phyloP scores from a whole-genome alignment of 2,113 vertebrate genomes.

The Excalfactoria chinensis region DNA sequence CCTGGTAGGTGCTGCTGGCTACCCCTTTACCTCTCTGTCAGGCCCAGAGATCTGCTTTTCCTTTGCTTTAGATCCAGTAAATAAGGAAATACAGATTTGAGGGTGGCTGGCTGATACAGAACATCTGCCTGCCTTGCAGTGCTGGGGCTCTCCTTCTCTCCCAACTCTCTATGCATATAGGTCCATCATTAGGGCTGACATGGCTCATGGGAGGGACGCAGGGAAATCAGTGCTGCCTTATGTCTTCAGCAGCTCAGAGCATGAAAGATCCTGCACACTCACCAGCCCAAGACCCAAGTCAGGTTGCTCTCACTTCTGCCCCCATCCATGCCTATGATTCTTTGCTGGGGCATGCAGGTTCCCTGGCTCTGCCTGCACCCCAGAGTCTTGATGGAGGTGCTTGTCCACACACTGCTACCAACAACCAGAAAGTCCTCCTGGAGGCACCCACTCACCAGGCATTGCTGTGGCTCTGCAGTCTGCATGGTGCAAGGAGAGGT shows the following conservation, averaged over 20 bases:
- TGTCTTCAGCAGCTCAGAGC: not conserved
- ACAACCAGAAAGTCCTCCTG: not conserved
- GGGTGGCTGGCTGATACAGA: not conserved
- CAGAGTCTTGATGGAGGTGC: not conserved
- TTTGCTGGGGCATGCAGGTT: fast-evolving
- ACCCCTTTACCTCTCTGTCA: not conserved
- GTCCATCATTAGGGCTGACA: fast-evolving
- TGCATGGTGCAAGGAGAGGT: fast-evolving
- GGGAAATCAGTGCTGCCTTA: not conserved
- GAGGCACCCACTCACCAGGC: not conserved
- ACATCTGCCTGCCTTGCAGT: not conserved
- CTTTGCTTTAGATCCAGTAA: not conserved
- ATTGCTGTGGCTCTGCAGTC: not conserved
- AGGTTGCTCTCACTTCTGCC: not conserved
- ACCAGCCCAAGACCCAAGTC: not conserved
- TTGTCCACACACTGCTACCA: not conserved
- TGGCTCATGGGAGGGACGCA: not conserved
- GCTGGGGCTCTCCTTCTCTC: not conserved
- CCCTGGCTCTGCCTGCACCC: not conserved
- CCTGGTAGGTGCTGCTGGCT: not conserved
- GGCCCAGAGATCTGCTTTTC: not conserved
- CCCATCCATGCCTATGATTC: not conserved
- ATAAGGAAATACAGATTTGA: not conserved
- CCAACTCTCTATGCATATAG: fast-evolving
- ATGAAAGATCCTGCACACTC: not conserved